Percentiles rank a stretch among this genome's conserved stretches.
phyloP scores from a whole-genome alignment of 2,113 vertebrate genomes.

The Hippocampus mohnikei region DNA sequence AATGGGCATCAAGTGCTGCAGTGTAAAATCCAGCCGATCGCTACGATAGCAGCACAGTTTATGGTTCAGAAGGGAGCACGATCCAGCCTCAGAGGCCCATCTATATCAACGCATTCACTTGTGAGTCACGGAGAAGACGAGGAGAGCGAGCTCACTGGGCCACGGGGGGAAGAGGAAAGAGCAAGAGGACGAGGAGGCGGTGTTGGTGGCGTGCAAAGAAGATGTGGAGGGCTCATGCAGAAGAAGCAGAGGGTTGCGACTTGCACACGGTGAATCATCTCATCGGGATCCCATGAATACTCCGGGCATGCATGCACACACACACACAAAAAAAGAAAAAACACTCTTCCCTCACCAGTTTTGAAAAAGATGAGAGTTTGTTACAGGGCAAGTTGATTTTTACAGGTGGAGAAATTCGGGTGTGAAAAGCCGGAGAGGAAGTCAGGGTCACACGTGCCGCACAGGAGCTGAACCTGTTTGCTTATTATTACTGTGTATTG shows the following conservation, averaged over 20 bases:
- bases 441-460: conserved; percentile 13
- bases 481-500: not conserved
- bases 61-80: conserved; percentile 55
- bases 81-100: conserved; percentile 57
- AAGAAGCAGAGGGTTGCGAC: conserved; percentile 28
- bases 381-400: conserved; percentile 11
- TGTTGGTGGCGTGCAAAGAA: conserved; percentile 54
- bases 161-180: conserved; percentile 45
- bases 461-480: not conserved
- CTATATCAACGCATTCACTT: conserved; percentile 51
- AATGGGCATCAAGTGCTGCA: not conserved
- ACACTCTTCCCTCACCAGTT: conserved; percentile 28
- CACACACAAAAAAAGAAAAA: not conserved
- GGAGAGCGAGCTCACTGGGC: conserved; percentile 50
- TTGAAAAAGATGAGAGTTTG: conserved; percentile 31
- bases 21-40: not conserved
- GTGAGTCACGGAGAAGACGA: conserved; percentile 55
- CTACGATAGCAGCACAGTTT: conserved; percentile 49
- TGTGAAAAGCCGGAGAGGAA: conserved; percentile 11
- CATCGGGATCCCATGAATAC: conserved; percentile 42
- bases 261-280: conserved; percentile 56
- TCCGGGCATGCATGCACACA: conserved; percentile 2
- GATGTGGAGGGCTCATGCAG: conserved; percentile 25
- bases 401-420: not conserved
- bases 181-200: conserved; percentile 33